These are phyloP conservation scores for Platycercus adscitus DNA, from an alignment of 2,113 vertebrate genomes.

Conservation along the genomic window DNA sequence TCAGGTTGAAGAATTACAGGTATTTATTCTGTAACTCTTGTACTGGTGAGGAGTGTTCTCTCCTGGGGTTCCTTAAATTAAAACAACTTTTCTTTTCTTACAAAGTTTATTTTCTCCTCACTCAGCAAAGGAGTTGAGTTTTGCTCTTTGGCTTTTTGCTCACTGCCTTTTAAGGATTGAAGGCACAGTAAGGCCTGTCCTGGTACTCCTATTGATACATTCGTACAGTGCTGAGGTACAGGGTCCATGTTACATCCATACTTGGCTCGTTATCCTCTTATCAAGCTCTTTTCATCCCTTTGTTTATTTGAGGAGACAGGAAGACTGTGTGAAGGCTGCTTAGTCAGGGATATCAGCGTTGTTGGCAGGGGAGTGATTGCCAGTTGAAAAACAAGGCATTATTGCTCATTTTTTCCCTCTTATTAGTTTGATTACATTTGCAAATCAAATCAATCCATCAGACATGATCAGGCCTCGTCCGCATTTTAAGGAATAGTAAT, in stretches of 20 bases:
- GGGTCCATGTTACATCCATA: slow-evolving; percentile 66
- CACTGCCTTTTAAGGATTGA: not conserved
- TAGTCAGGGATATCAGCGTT: slow-evolving; percentile 88
- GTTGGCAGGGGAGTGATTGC: slow-evolving; percentile 90
- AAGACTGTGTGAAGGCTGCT: slow-evolving; percentile 83
- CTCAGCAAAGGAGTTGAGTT: not conserved
- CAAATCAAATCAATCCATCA: slow-evolving; percentile 99
- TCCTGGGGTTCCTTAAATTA: not conserved
- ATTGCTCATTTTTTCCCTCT: slow-evolving; percentile 96
- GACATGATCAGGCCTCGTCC: slow-evolving; percentile 93
- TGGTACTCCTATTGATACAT: not conserved
- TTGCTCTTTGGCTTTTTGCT: not conserved
- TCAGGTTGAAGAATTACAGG: not conserved
- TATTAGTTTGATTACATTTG: slow-evolving; percentile 99
- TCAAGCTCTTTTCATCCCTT: slow-evolving; percentile 83
- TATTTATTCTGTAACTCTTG: not conserved
- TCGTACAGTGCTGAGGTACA: slow-evolving; percentile 4
- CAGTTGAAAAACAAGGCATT: slow-evolving; percentile 97
- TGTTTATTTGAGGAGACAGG: slow-evolving; percentile 85
- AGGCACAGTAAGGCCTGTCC: not conserved
- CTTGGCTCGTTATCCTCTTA: slow-evolving; percentile 80
- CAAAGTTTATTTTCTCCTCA: not conserved
- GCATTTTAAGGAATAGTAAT: slow-evolving; percentile 98
- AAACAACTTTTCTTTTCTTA: not conserved
- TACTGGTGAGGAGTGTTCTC: not conserved